Base-by-base conservation (phyloP, 2,797 vertebrate species). In the Sylvia borin region DNA sequence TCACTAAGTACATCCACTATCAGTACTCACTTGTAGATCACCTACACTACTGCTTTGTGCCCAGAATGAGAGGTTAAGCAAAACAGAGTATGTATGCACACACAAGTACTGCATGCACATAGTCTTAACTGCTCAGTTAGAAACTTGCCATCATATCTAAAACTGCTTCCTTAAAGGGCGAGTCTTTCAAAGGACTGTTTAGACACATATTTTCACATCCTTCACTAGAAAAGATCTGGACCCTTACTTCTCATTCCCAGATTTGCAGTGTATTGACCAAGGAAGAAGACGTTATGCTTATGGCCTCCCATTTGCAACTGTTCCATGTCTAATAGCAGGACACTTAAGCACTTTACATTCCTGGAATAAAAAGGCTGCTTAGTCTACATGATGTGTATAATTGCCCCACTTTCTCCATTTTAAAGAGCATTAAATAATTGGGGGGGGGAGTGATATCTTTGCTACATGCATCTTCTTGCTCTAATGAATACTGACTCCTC, bases 321-420 rank as follows among this genome's bases (percentile, higher is more conserved):
- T n/a, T 54, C 22, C 3, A 1, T 5, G 2, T 31, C 21, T 34
- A n/a, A 38, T 2, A 79, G 11, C 26, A 31, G 15, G 6, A 26
- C 21, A 42, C 67, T 57, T 32, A 66, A 80, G 16, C 27, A 61
- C 3, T 66, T 79, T 2, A 70, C 7, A 25, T 32, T 34, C 27
- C 15, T 38, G 29, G 55, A 74, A 92, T 22, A 9, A 64, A 66
- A 74, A 67, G 16, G 43, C 13, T 67, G 13, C 27, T 71, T 64
- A 5, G 10, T 55, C 84, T 45, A 55, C 5, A 14, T 45, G 5
- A 47, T 18, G 21, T 32, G 14, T 48, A 14, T 24, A 54, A 43
- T 13, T 38, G 14, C 4, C 48, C 27, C 2, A 4, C 48, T 22
- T 58, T 57, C 45, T 67, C 42, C 5, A 27, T 72, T 72, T 68